phyloP scores from a whole-genome alignment of 2,113 vertebrate genomes.

The Lipotes vexillifer region DNA sequence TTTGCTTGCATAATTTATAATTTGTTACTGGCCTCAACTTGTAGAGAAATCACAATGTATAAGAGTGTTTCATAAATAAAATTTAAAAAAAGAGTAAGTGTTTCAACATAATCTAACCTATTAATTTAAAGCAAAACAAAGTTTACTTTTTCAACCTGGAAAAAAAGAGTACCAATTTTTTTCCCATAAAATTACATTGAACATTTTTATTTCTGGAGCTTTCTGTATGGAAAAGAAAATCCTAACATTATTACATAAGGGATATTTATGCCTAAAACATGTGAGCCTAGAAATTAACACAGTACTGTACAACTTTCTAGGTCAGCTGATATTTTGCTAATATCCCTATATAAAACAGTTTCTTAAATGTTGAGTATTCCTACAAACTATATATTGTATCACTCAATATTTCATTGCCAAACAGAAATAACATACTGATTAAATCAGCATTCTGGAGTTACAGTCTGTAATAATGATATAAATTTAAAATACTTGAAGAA shows the following conservation, averaged over 20 bases:
- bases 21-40: not conserved
- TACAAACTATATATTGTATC: not conserved
- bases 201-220: not conserved
- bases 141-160: conserved; percentile 14
- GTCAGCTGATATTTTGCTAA: conserved; percentile 6
- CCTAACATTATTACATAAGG: not conserved
- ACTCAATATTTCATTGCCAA: not conserved
- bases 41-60: not conserved
- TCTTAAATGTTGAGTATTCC: conserved; percentile 13
- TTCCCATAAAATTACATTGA: not conserved
- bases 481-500: conserved; percentile 5
- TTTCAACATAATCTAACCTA: not conserved
- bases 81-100: not conserved
- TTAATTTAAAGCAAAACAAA: conserved; percentile 31
- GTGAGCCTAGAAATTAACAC: not conserved
- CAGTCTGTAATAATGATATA: not conserved
- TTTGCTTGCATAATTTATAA: not conserved
- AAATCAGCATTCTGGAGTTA: conserved; percentile 1
- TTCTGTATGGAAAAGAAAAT: conserved; percentile 25
- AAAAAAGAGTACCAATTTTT: not conserved
- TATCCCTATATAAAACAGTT: not conserved
- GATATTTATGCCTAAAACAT: not conserved
- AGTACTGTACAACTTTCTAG: not conserved
- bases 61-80: no score
- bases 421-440: conserved; percentile 3